These are phyloP conservation scores for Nomada lathburiana DNA, from an alignment of 2,888 invertebrate genomes.

Conservation along the genomic window DNA sequence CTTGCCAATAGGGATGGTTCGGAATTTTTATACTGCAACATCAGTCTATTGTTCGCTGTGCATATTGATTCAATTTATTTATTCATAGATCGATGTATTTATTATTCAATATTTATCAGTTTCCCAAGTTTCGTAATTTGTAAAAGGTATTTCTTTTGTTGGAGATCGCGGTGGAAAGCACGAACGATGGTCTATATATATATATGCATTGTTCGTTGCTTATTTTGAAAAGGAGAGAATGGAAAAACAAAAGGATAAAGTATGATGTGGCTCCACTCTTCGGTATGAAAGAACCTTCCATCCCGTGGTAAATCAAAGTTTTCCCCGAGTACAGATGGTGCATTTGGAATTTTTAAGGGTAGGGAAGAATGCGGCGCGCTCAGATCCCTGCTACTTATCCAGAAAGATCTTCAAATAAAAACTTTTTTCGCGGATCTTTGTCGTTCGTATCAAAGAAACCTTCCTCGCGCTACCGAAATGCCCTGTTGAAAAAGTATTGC, in stretches of 20 bases:
- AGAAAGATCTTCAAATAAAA: constrained; percentile 51
- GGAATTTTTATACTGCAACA: too few relatives aligned
- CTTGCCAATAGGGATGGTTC: too few relatives aligned
- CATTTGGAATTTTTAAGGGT: constrained; percentile 46
- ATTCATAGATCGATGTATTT: background rate
- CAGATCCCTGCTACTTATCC: constrained; percentile 36
- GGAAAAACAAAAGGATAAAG: constrained; percentile 38
- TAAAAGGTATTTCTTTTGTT: constrained; percentile 4
- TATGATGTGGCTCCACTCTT: constrained; percentile 37
- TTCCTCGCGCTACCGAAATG: constrained; percentile 9
- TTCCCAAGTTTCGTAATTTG: constrained; percentile 15
- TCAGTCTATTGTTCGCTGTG: background rate
- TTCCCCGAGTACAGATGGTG: constrained; percentile 37
- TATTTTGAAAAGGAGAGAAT: constrained; percentile 28
- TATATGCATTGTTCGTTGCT: constrained; percentile 46
- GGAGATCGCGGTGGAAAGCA: background rate
- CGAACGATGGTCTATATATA: constrained; percentile 36
- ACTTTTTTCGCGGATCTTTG: constrained; percentile 37
- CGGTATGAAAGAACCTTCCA: constrained; percentile 49
- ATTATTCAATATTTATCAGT: background rate
- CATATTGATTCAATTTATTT: background rate
- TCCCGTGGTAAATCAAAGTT: constrained; percentile 55
- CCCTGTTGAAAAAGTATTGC: background rate
- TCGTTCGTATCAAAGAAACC: constrained; percentile 38
- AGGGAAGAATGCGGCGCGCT: constrained; percentile 38